Base-by-base conservation (phyloP, 2,888 invertebrate genomes). In the Agapetus fuscipes region DNA sequence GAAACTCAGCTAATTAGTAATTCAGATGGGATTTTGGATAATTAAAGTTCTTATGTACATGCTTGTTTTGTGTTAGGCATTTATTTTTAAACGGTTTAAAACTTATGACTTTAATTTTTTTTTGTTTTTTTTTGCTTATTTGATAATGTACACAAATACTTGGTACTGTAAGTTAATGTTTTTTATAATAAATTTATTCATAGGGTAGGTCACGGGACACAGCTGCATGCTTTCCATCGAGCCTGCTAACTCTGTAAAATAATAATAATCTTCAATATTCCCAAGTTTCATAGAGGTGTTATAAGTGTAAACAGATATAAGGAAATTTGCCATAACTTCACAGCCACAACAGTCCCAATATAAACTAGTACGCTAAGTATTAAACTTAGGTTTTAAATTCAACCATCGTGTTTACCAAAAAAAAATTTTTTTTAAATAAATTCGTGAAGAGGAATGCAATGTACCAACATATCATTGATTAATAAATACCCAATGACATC, bases 121-220 rank as follows among this genome's bases (percentile, higher is more conserved):
- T n/a, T n/a, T n/a, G n/a, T n/a, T n/a, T n/a, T n/a, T 34, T 30
- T 45, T 39, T 34, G 43, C 46, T 46, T 44, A 36, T 46, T 40
- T 46, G 39, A 41, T 29, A 36, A 15, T 36, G 28, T 38, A 37
- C 24, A 37, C 36, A 26, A 25, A 30, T 30, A 37, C 30, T 44
- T 37, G 30, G 37, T 43, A 41, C 31, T 45, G 32, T 39, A 47
- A 44, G 41, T 47, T 47, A 20, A 39, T 39, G 41, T 47, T 41
- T 45, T 38, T 44, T 47, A 44, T 44, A 45, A 37, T 47, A 35
- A 45, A 42, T 47, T 44, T 39, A 44, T 34, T 39, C 27, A 25
- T 46, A 47, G 43, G 33, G 36, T 44, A 44, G 43, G 39, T 31
- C 27, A 37, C 34, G 34, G n/a, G 29, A 44, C 29, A 32, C 37